phyloP scores from a whole-genome alignment of 2,888 invertebrate species.

The Ctenicera cuprea region DNA sequence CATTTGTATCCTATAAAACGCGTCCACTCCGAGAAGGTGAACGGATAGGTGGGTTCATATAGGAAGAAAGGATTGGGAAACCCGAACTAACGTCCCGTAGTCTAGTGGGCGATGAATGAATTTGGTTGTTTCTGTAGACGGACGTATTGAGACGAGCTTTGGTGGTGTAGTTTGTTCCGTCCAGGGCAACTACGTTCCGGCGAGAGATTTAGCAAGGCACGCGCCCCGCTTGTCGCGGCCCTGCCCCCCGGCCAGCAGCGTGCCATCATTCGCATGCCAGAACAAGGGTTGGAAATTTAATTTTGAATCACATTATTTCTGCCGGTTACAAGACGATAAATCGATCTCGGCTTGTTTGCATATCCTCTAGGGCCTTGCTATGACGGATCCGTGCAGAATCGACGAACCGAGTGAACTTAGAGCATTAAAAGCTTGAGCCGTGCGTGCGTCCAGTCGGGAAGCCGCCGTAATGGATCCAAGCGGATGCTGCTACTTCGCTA shows the following conservation, averaged over 20 bases:
- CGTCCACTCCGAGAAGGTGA: background rate
- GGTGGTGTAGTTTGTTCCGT: conserved; percentile 45
- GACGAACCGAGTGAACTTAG: conserved; percentile 46
- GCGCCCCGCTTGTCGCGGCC: conserved; percentile 54
- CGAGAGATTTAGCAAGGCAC: conserved; percentile 54
- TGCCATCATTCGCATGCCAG: conserved; percentile 67
- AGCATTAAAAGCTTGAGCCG: conserved; percentile 50
- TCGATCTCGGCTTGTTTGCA: conserved; percentile 64
- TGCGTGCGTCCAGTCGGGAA: conserved; percentile 57
- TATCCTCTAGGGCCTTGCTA: conserved; percentile 55
- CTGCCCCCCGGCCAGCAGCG: conserved; percentile 62
- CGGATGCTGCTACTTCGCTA: conserved; percentile 53
- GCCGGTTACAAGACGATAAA: conserved; percentile 68
- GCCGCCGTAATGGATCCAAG: conserved; percentile 55
- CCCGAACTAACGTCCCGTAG: background rate
- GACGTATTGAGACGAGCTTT: conserved; percentile 1
- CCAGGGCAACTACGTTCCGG: conserved; percentile 45
- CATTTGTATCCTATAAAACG: conserved; percentile 45
- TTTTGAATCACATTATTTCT: conserved; percentile 70
- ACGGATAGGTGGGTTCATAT: background rate
- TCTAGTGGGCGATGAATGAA: background rate
- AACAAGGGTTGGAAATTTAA: conserved; percentile 67
- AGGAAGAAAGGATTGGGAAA: background rate
- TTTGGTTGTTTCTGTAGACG: conserved; percentile 10
- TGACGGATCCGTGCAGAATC: conserved; percentile 49